Evolutionary conservation across 37 sponge, comb jelly and placozoan genomes (phyloP).

Genomic region (Haliclona indistincta): DNA sequence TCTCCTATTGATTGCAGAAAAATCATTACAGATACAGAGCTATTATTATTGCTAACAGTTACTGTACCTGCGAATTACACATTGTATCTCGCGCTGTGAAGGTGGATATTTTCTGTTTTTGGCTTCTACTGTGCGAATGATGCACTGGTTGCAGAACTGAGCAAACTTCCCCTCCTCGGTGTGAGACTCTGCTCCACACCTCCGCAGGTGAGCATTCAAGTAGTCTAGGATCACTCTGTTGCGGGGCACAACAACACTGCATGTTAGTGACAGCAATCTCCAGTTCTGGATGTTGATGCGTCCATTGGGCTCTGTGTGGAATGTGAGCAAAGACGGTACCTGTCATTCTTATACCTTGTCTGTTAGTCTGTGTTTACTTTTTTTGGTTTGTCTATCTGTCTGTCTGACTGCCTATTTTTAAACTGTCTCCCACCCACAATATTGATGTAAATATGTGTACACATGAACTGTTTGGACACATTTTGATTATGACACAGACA

Average conservation of each 20-base stretch:
- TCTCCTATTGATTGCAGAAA: constrained; percentile 56
- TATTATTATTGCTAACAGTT: neutral
- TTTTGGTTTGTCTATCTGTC: neutral
- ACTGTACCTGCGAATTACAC: constrained; percentile 78
- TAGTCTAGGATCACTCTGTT: constrained; percentile 84
- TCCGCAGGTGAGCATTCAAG: constrained; percentile 79
- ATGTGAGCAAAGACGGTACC: constrained; percentile 4
- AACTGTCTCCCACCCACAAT: no score
- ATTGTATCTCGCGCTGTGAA: constrained; percentile 79
- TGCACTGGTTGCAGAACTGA: constrained; percentile 62
- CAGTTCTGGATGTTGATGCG: constrained; percentile 95
- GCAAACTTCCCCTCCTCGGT: constrained; percentile 95
- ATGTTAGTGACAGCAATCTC: constrained; percentile 76
- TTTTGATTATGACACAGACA: no score
- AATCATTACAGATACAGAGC: neutral
- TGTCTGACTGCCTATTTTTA: no score
- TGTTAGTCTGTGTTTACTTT: neutral
- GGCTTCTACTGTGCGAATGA: constrained; percentile 61
- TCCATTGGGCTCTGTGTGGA: constrained; percentile 83
- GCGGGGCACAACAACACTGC: constrained; percentile 88
- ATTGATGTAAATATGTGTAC: no score
- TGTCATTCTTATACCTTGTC: neutral
- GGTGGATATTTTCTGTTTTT: constrained; percentile 97
- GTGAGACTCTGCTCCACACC: constrained; percentile 74
- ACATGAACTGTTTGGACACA: no score